These are phyloP conservation scores for Chionomys nivalis DNA, from an alignment of 2,113 vertebrate species.

Conservation along the genomic window DNA sequence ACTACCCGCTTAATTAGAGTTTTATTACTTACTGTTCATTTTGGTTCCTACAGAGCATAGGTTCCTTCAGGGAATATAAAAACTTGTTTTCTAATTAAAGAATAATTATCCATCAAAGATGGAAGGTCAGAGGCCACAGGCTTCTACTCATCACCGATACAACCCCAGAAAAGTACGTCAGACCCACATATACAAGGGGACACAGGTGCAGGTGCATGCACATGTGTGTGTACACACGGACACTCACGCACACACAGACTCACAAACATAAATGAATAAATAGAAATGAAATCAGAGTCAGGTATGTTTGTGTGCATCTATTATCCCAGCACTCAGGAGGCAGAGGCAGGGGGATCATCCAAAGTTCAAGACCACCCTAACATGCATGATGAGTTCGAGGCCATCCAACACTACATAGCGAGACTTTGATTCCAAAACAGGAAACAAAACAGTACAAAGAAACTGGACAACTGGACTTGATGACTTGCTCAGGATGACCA, in stretches of 20 bases:
- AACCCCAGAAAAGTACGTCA: too few relatives aligned
- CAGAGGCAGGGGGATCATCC: not conserved
- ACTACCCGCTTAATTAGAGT: conserved; percentile 34
- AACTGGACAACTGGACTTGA: not conserved
- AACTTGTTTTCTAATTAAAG: conserved; percentile 59
- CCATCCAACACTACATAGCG: not conserved
- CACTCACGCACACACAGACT: not conserved
- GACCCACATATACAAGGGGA: too few relatives aligned
- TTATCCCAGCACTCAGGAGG: not conserved
- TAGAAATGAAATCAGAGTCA: not conserved
- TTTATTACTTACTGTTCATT: conserved; percentile 48
- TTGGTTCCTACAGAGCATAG: conserved; percentile 23
- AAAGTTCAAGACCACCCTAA: not conserved
- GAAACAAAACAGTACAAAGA: not conserved
- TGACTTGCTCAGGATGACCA: not conserved
- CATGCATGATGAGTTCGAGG: not conserved
- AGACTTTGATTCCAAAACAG: not conserved
- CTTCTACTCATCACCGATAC: too few relatives aligned
- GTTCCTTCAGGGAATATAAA: conserved; percentile 53
- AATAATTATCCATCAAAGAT: not conserved
- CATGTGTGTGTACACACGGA: not conserved
- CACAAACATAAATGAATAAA: too few relatives aligned
- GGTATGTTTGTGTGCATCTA: not conserved
- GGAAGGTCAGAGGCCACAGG: not conserved
- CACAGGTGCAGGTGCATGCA: too few relatives aligned